Base-by-base conservation (phyloP, 2,888 invertebrate genomes). In the Drosophila neotestacea region DNA sequence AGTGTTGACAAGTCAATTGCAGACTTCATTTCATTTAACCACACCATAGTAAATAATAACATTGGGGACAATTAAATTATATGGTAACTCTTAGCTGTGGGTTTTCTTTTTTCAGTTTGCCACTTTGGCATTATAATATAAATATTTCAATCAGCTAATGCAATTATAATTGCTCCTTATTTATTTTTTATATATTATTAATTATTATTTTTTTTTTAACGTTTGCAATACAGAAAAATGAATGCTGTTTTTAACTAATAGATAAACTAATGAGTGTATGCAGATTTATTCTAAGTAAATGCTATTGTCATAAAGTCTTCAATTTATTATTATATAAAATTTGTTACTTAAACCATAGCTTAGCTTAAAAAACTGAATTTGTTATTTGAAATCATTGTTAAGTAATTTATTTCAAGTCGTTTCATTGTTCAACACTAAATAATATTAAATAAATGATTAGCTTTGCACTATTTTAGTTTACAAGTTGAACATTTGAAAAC, bases 1-100 rank as follows among this genome's bases (percentile, higher is more conserved):
- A 32, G 42, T 66, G 59, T 60, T 76, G 52, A 52, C 32, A 55
- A 32, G 16, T 55, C 32, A 34, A 22, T 54, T 54, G 32, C 16
- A 9, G 30, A 11, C 16, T 41, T 41, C 9, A 1, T 4, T 16
- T 16, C 9, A 9, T 16, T 42, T 42, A 22, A 22, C 28, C 22
- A 22, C 5, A 51, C 28, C 9, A 38, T 51, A 13, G 38, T 5
- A 22, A 28, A 28, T 6, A 9, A 42, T 41, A 6, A n/a, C 27
- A 32, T 36, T 56, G 36, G 47, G 55, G 47, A 39, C 59, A 44
- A 56, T 9, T 10, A 5, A 66, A 42, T 38, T 47, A 41, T 13
- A 22, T 1, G 28, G 4, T 13, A 22, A 32, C 16, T 42, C 16
- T 22, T 42, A 30, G 41, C 41, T 32, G 16, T 22, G n/a, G 4